Evolutionary conservation across 2,113 vertebrate species (phyloP).

Genomic region (Catharus bicknelli): DNA sequence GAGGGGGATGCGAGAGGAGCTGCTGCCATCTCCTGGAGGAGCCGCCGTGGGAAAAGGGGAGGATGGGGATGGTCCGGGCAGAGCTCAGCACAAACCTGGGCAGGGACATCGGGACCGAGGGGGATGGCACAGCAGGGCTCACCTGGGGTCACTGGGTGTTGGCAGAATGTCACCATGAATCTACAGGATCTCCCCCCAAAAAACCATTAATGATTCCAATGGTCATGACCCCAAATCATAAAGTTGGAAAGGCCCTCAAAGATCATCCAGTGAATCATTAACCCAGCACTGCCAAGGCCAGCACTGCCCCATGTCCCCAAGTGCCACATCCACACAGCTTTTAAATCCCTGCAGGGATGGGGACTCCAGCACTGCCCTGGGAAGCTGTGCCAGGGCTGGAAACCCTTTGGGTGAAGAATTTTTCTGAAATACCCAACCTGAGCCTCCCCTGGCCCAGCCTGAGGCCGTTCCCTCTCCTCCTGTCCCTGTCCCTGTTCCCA

Average conservation of each 20-base stretch:
- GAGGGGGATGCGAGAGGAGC: background rate
- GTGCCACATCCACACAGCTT: background rate
- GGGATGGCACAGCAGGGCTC: background rate
- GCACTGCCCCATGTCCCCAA: fast-evolving
- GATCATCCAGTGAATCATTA: fast-evolving
- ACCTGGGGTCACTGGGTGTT: background rate
- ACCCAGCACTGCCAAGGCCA: background rate
- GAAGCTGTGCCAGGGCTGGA: background rate
- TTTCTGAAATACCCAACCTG: fast-evolving
- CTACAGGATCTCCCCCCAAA: fast-evolving
- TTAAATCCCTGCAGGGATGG: fast-evolving
- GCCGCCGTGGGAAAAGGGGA: background rate
- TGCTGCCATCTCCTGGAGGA: conserved; percentile 66
- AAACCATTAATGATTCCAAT: too few species aligned
- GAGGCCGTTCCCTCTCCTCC: background rate
- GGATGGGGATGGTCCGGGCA: background rate
- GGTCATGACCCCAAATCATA: too few species aligned
- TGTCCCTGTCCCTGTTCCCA: background rate
- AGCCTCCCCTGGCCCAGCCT: fast-evolving
- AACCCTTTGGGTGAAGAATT: fast-evolving
- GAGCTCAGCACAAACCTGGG: background rate
- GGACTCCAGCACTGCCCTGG: fast-evolving
- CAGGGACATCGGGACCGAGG: fast-evolving
- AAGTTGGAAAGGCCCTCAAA: background rate
- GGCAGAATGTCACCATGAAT: background rate